Evolutionary conservation across 2,888 invertebrate species (phyloP), one percentile per base, ranked within the genome.

Genomic region (Meghimatium bilineatum): DNA sequence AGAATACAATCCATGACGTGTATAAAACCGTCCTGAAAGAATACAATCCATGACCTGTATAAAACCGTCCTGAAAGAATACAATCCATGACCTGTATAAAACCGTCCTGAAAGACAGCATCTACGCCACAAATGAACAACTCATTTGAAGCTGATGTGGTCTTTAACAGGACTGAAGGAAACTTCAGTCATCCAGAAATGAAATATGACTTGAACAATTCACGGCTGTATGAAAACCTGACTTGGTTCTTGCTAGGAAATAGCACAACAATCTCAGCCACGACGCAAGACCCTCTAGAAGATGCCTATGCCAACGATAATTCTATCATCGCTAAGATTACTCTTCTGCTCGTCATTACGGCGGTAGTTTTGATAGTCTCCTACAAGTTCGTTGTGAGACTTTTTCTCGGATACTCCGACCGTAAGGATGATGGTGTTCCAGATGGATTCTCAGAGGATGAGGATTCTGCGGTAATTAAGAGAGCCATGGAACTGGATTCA

Each of bases 341-440:
- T 1, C 79, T 85, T 10, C 67, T 86, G 3, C 77, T 86, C 26
- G 83, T 86, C 14, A 81, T 86, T 26, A 86, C 86, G 32, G 83
- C 85, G 6, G 83, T 86, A 12, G 86, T 86, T 0, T 75, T 86
- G 49, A 75, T 86, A 0, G 72, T 77, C 29, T 83, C 86, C 29
- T 86, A 86, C 76, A 85, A 83, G 66, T 86, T 86, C 36, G 86
- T 86, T 23, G 85, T 86, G 36, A 74, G 85, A 8, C 86, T 86
- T 26, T 86, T 86, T 34, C 81, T 85, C 17, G 86, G 86, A 3
- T 86, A 86, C 72, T 32, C 85, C 44, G 86, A 86, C 78, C 77
- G 85, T 38, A 86, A 86, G 72, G 86, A 86, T n/a, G 86, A 86
- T 29, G 52, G 32, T 2, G 71, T 80, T 26, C 74, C 84, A 14